Percentiles rank a stretch among this genome's conserved stretches.
These are phyloP conservation scores for Drosophila baimaii DNA, from an alignment of 1,140 invertebrate genomes.

Conservation along the genomic window DNA sequence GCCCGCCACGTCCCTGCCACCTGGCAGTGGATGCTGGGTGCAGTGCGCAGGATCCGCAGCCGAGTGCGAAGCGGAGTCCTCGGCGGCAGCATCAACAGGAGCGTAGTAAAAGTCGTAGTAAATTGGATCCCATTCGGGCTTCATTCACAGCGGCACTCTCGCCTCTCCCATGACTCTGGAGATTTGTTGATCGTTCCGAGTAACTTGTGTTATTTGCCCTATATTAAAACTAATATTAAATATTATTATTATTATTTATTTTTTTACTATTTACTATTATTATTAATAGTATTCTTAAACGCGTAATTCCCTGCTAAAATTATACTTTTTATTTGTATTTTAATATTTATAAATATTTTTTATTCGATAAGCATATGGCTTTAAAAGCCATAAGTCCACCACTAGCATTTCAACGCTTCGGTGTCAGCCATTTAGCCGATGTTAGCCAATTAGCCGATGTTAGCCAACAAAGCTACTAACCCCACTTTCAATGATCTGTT, in stretches of 20 bases:
- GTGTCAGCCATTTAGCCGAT: too few relatives aligned
- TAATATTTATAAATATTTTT: too few relatives aligned
- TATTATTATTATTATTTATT: not conserved
- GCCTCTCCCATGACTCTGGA: not conserved
- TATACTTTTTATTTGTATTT: too few relatives aligned
- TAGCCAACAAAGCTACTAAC: too few relatives aligned
- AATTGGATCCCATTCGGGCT: constrained; percentile 70
- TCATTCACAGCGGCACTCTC: constrained; percentile 54
- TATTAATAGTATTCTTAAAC: too few relatives aligned
- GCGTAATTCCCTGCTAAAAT: too few relatives aligned
- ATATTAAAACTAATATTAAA: not conserved
- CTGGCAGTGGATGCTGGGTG: constrained; percentile 66
- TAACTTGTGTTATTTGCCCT: not conserved
- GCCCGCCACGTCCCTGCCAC: constrained; percentile 3
- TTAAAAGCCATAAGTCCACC: not conserved
- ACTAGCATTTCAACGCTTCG: too few relatives aligned
- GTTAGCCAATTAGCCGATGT: too few relatives aligned
- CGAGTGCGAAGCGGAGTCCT: constrained; percentile 7
- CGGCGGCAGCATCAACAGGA: constrained; percentile 37
- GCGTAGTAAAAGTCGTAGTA: constrained; percentile 73
- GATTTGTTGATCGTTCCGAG: constrained; percentile 19
- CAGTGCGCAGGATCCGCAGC: constrained; percentile 60
- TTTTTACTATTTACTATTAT: not conserved
- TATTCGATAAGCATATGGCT: too few relatives aligned
- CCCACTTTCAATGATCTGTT: too few relatives aligned